Conservation (phyloP, 2,888 invertebrate species). For the Rhimphoctona megacephalus region DNA sequence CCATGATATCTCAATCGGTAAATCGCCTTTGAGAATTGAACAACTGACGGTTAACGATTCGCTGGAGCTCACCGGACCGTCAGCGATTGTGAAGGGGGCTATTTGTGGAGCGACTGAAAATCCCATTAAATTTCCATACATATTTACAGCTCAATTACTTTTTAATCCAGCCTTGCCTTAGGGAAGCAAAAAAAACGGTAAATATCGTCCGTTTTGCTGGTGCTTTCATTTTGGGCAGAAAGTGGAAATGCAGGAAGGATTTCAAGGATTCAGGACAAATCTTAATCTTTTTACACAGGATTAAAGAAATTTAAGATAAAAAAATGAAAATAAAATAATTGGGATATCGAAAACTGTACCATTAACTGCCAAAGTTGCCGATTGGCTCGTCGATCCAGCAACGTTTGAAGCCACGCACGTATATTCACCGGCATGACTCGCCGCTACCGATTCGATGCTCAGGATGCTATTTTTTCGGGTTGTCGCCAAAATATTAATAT, state of each 20-base stretch:
- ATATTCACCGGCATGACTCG: slow-evolving; percentile 86
- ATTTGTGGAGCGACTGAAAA: slow-evolving; percentile 89
- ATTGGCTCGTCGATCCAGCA: slow-evolving; percentile 86
- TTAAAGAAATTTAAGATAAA: slow-evolving; percentile 21
- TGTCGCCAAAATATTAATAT: slow-evolving; percentile 84
- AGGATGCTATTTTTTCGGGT: slow-evolving; percentile 86
- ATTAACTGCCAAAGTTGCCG: slow-evolving; percentile 86
- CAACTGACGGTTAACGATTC: slow-evolving; percentile 92
- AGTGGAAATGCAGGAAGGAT: background rate
- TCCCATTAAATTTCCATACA: slow-evolving; percentile 59
- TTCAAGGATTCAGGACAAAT: slow-evolving; percentile 1
- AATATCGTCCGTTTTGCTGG: background rate
- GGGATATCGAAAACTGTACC: slow-evolving; percentile 81
- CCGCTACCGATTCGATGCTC: slow-evolving; percentile 86
- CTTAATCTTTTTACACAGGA: background rate
- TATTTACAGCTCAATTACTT: background rate
- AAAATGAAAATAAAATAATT: slow-evolving; percentile 70
- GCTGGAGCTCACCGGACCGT: slow-evolving; percentile 91
- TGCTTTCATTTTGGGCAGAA: background rate
- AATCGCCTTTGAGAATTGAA: slow-evolving; percentile 91
- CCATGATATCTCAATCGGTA: slow-evolving; percentile 88
- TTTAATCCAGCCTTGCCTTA: background rate
- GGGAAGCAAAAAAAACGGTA: background rate
- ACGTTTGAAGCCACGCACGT: slow-evolving; percentile 86
- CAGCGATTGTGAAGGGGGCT: slow-evolving; percentile 90